These are phyloP conservation scores for Thunnus maccoyii DNA, from an alignment of 2,113 vertebrate species.

Conservation along the genomic window DNA sequence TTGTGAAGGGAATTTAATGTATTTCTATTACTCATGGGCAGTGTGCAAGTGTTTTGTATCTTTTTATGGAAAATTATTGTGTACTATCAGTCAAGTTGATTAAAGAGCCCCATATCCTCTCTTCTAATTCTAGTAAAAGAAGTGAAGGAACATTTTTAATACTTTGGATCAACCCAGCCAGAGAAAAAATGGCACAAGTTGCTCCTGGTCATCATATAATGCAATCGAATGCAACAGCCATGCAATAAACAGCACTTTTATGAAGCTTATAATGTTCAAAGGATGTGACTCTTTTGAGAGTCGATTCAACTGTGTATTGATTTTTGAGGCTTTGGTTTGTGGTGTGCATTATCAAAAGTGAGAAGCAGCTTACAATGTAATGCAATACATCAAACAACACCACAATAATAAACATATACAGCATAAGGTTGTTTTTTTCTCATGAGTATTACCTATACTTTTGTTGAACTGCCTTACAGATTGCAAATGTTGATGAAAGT, in stretches of 20 bases:
- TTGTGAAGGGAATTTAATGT: background rate
- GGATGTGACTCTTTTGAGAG: slow-evolving; percentile 2
- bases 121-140: background rate
- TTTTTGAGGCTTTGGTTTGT: background rate
- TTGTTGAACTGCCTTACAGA: too few species aligned
- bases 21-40: background rate
- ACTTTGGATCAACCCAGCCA: background rate
- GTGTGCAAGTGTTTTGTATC: background rate
- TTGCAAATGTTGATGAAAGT: too few species aligned
- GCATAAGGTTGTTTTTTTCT: too few species aligned
- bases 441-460: too few species aligned
- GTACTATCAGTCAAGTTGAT: background rate
- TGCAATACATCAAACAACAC: background rate
- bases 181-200: slow-evolving; percentile 9
- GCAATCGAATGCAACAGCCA: slow-evolving; percentile 31
- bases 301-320: background rate
- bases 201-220: slow-evolving; percentile 37
- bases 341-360: background rate
- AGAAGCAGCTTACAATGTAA: background rate
- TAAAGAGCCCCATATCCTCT: background rate
- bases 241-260: slow-evolving; percentile 29
- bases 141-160: background rate
- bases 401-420: background rate
- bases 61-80: background rate
- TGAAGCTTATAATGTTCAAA: slow-evolving; percentile 11